Base-by-base conservation (phyloP, 1,140 invertebrate genomes). In the Drosophila gunungcola region DNA sequence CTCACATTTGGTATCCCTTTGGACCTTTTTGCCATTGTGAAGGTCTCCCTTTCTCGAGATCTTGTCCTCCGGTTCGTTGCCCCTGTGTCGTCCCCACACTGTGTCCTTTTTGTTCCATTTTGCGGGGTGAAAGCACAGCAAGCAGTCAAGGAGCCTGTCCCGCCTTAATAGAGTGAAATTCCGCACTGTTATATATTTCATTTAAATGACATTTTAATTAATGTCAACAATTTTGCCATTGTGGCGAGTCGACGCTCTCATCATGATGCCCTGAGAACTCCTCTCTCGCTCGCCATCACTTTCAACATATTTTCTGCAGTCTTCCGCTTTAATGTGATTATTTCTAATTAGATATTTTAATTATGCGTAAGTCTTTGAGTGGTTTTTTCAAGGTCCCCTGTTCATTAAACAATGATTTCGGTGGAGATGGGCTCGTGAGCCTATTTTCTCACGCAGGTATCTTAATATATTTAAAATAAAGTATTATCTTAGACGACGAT, bases 151-250 rank as follows among this genome's bases (percentile, higher is more conserved):
- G 6, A 43, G 54, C 54, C 38, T 38, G 64, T 48, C 45, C 56
- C 32, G 62, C 58, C 58, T 46, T 76, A 76, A 86, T 82, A 88
- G 79, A 73, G 55, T 55, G 52, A 70, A 74, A 88, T 86, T 86
- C 56, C 68, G 27, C 60, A 55, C 57, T 89, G 84, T 89, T 89
- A 72, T 89, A 89, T 89, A 89, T 89, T 89, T 89, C 84, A 89
- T 84, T 89, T 89, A 84, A 89, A 89, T 89, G 84, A 89, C 84
- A 89, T 89, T 89, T 89, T 89, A 89, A 89, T 89, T 89, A 89
- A 89, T 89, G 84, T 89, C 84, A 89, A 90, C 85, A 70, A 84
- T 90, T 89, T 85, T 65, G 68, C 78, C 74, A 68, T 79, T 79
- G 70, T 63, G 70, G 67, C 70, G 46, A 55, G 73, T 60, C 61